Evolutionary conservation across 1,140 invertebrate genomes (phyloP).

Genomic region (Schlechtendalia chinensis): DNA sequence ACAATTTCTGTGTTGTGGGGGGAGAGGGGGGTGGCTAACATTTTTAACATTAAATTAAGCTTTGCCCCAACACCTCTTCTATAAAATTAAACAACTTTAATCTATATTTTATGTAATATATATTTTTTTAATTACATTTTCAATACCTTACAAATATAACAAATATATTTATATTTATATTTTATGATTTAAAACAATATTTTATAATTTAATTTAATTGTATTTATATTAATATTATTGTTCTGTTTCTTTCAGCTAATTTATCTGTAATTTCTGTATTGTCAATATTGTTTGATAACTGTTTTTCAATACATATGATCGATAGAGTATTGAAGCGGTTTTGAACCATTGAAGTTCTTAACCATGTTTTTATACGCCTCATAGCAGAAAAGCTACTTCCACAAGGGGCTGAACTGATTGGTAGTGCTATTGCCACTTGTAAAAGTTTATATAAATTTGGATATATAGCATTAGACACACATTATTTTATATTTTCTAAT

Average conservation of each 20-base stretch:
- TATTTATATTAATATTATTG: not conserved
- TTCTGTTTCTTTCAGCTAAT: not conserved
- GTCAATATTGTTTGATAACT: not conserved
- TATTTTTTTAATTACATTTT: too few species aligned
- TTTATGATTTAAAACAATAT: too few species aligned
- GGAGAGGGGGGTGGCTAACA: too few species aligned
- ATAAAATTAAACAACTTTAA: too few species aligned
- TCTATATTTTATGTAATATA: too few species aligned
- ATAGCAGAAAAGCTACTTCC: not conserved
- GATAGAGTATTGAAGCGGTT: not conserved
- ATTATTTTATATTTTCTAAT: not conserved
- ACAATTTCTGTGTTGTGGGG: too few species aligned
- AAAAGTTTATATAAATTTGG: not conserved
- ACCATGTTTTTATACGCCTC: too few species aligned
- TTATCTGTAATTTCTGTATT: not conserved
- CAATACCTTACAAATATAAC: too few species aligned
- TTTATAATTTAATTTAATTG: too few species aligned
- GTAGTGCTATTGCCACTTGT: not conserved
- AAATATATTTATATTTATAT: too few species aligned
- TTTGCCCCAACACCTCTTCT: too few species aligned
- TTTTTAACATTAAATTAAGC: too few species aligned
- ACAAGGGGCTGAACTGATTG: not conserved
- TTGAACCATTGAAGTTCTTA: not conserved
- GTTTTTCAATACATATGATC: not conserved
- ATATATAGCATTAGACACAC: not conserved